Conservation (phyloP, 2,113 vertebrate species). For the Notarius quadriscutis region DNA sequence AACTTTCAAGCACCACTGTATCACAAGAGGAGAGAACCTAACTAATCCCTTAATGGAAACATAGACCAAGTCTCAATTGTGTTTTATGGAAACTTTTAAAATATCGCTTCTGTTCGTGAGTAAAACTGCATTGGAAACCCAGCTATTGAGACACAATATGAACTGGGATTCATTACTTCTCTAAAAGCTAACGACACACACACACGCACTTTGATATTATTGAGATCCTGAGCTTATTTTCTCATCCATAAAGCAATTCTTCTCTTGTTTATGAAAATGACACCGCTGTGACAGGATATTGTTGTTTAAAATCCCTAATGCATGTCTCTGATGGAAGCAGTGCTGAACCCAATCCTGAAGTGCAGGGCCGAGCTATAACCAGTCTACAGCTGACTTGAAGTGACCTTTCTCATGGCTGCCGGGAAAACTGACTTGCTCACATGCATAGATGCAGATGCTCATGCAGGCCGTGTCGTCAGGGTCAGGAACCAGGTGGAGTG, state of each 20-base stretch:
- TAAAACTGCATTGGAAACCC: no score
- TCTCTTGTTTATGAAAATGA: not conserved
- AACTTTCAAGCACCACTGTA: no score
- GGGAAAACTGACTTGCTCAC: not conserved
- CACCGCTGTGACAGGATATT: not conserved
- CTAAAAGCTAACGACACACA: not conserved
- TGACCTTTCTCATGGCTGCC: not conserved
- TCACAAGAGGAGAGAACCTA: no score
- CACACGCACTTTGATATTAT: not conserved
- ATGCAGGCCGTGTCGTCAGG: not conserved
- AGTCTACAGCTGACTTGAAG: not conserved
- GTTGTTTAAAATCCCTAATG: not conserved
- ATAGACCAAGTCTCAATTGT: no score
- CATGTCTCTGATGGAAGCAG: not conserved
- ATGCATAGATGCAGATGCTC: not conserved
- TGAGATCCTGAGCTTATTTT: no score
- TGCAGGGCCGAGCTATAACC: not conserved
- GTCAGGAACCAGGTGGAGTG: not conserved
- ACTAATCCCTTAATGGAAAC: no score
- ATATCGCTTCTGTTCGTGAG: no score
- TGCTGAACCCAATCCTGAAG: not conserved
- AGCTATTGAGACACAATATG: not conserved
- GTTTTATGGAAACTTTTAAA: no score
- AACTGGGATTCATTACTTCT: not conserved
- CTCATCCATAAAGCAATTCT: not conserved